These are phyloP conservation scores for Neocloeon triangulifer DNA, from an alignment of 1,140 invertebrate genomes.

Conservation along the genomic window DNA sequence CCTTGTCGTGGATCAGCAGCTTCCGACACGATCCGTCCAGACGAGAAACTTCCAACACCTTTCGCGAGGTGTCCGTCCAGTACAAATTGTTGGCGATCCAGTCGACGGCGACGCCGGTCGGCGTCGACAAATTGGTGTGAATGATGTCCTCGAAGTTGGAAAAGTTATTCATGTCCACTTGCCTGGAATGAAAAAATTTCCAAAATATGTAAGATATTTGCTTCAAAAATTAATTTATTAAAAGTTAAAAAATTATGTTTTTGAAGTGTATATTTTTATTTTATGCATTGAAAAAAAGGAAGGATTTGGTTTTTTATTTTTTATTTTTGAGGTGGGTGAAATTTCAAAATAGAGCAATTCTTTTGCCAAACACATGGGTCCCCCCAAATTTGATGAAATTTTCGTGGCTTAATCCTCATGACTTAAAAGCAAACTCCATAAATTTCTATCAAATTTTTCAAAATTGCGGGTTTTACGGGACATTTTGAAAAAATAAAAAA, in stretches of 20 bases:
- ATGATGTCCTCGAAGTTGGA: conserved; percentile 33
- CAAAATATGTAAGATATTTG: conserved; percentile 2
- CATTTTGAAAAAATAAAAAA: too few relatives aligned
- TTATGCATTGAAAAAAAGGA: too few relatives aligned
- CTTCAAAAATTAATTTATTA: background rate
- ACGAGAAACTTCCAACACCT: conserved; percentile 59
- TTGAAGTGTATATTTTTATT: background rate
- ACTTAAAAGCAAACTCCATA: too few relatives aligned
- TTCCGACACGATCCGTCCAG: conserved; percentile 61
- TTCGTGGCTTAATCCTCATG: too few relatives aligned
- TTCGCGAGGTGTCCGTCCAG: conserved; percentile 65
- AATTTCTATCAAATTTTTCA: too few relatives aligned
- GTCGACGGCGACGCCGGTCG: conserved; percentile 64
- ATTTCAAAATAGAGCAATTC: too few relatives aligned
- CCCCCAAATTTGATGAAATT: too few relatives aligned
- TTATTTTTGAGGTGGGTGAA: too few relatives aligned
- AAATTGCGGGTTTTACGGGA: too few relatives aligned
- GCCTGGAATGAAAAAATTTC: conserved; percentile 15
- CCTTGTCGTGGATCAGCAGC: conserved; percentile 31
- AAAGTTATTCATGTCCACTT: conserved; percentile 40
- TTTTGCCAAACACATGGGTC: too few relatives aligned
- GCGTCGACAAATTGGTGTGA: conserved; percentile 29
- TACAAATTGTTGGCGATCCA: conserved; percentile 78
- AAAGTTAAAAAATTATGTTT: background rate
- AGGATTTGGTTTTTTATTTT: too few relatives aligned